A percentile compares a stretch with the other conserved stretches of the same genome.
Evolutionary conservation across 2,888 invertebrate species (phyloP).

Genomic region (Trachelus tabidus): DNA sequence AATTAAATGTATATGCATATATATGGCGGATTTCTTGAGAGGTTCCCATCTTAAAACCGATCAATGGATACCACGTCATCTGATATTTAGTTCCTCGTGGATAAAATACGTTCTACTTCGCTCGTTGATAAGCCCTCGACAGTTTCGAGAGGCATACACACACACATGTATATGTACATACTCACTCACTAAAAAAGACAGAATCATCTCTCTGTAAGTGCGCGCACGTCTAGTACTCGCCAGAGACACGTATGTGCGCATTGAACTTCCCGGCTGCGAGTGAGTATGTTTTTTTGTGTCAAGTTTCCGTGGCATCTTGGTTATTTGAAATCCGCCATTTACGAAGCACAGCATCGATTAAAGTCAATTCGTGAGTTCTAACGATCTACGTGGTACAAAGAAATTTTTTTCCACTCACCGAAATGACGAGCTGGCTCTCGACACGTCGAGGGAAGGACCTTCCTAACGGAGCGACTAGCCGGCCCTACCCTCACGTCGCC

Average conservation of each 20-base stretch:
- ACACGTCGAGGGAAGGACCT: slow-evolving; percentile 9
- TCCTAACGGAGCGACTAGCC: slow-evolving; percentile 43
- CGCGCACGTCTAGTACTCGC: slow-evolving; percentile 15
- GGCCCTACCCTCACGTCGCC: slow-evolving; percentile 60
- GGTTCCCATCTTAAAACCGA: not conserved
- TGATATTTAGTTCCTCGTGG: not conserved
- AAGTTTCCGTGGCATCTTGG: not conserved
- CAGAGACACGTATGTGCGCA: slow-evolving; percentile 57
- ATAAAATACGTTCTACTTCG: not conserved
- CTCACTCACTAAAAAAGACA: slow-evolving; percentile 16
- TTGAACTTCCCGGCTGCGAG: slow-evolving; percentile 57
- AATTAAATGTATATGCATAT: not conserved
- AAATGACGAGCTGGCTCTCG: not conserved
- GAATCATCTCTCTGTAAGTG: not conserved
- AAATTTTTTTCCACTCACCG: slow-evolving; percentile 6
- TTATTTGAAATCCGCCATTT: not conserved
- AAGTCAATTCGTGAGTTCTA: not conserved
- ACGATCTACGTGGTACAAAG: not conserved
- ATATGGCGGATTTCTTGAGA: not conserved
- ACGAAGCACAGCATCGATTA: not conserved
- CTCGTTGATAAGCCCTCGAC: not conserved
- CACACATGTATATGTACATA: slow-evolving; percentile 11
- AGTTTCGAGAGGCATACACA: slow-evolving; percentile 1
- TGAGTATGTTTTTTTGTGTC: not conserved
- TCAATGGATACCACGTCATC: not conserved